Percentiles rank a stretch among this genome's conserved stretches.
Evolutionary conservation across 2,797 vertebrate species (phyloP).

Genomic region (Limnodromus scolopaceus): DNA sequence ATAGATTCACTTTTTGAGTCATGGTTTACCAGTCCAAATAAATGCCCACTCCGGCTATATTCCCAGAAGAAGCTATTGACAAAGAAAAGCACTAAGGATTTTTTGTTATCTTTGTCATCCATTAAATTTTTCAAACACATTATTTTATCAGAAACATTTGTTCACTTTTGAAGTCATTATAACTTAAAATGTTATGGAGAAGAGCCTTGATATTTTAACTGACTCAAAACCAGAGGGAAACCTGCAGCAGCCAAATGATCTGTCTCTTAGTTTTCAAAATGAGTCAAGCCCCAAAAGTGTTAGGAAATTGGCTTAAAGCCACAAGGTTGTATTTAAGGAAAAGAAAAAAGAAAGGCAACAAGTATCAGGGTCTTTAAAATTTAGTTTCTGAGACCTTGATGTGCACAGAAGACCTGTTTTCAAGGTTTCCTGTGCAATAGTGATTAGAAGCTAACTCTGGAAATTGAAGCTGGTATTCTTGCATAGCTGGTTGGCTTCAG

Average conservation of each 20-base stretch:
- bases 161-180: conserved; percentile 16
- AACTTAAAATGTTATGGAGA: conserved; percentile 15
- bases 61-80: conserved; percentile 15
- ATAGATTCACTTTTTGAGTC: background rate
- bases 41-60: conserved; percentile 8
- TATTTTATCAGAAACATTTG: conserved; percentile 41
- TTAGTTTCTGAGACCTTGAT: background rate
- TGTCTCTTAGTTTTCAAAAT: background rate
- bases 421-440: background rate
- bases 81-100: conserved; percentile 15
- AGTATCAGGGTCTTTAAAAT: background rate
- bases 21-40: background rate
- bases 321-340: background rate
- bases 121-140: background rate
- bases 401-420: background rate
- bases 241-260: background rate
- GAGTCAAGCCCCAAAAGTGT: background rate
- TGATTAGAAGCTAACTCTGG: background rate
- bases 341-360: background rate
- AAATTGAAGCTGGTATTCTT: background rate
- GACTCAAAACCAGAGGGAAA: conserved; percentile 7
- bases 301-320: background rate
- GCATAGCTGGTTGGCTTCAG: background rate
- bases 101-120: conserved; percentile 30
- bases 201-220: conserved; percentile 14